A percentile compares a stretch with the other conserved stretches of the same genome.
Evolutionary conservation across 2,888 invertebrate species (phyloP).

Genomic region (Thysanoteuthis rhombus): DNA sequence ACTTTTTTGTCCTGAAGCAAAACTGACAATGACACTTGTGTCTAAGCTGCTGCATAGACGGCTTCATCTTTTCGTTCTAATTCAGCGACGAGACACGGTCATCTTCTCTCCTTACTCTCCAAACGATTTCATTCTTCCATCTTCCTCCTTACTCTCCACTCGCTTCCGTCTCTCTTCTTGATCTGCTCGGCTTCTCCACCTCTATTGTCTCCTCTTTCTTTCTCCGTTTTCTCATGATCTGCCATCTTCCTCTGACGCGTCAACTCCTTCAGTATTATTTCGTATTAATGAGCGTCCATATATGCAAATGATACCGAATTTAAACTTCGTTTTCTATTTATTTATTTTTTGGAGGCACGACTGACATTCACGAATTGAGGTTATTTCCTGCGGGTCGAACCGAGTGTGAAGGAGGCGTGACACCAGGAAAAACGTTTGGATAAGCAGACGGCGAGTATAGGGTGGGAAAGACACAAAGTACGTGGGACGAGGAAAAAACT

Average conservation of each 20-base stretch:
- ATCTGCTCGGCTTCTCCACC: background rate
- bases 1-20: too few relatives aligned
- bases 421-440: background rate
- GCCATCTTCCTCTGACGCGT: background rate
- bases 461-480: background rate
- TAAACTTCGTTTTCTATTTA: background rate
- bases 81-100: too few relatives aligned
- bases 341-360: background rate
- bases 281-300: background rate
- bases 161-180: background rate
- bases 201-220: background rate
- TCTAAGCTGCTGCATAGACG: too few relatives aligned
- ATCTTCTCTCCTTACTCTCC: background rate
- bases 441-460: background rate
- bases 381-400: background rate
- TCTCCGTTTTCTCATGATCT: background rate
- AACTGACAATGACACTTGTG: too few relatives aligned
- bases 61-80: too few relatives aligned
- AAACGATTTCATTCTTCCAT: background rate
- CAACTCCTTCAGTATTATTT: background rate
- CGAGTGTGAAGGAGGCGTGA: conserved; percentile 12
- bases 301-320: background rate
- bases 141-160: background rate
- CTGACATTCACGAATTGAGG: background rate
- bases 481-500: background rate